phyloP scores from a whole-genome alignment of 2,797 vertebrate genomes.

The Gephyroberyx darwinii region DNA sequence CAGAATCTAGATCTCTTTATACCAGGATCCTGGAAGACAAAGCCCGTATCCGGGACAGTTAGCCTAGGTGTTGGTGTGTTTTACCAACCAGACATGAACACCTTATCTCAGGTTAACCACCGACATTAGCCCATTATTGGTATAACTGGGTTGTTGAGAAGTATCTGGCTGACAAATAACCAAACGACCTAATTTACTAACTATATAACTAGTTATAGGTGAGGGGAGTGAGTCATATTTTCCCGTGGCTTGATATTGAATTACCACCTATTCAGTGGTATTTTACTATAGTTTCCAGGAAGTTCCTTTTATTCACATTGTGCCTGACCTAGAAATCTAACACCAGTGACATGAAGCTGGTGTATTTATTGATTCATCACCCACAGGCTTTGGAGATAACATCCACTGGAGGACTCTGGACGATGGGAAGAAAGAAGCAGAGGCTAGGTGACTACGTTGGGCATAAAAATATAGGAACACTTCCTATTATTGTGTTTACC shows the following conservation, averaged over 20 bases:
- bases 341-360: constrained; percentile 15
- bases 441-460: constrained; percentile 86
- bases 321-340: constrained; percentile 42
- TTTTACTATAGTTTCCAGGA: constrained; percentile 17
- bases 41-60: constrained; percentile 21
- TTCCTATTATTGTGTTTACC: constrained; percentile 8
- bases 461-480: constrained; percentile 7
- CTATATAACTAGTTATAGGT: background rate
- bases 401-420: constrained; percentile 97
- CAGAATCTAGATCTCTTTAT: constrained; percentile 25
- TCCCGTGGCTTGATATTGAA: constrained; percentile 24
- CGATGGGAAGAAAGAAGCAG: constrained; percentile 94
- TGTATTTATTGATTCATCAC: constrained; percentile 11
- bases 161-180: too few species aligned
- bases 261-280: constrained; percentile 21
- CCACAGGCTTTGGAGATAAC: constrained; percentile 93
- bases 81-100: background rate
- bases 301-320: constrained; percentile 22
- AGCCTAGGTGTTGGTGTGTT: background rate
- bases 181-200: background rate
- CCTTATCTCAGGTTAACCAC: background rate
- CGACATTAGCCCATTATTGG: too few species aligned
- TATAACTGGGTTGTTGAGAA: too few species aligned
- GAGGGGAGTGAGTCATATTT: background rate
- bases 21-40: constrained; percentile 25